Evolutionary conservation across 2,888 invertebrate species (phyloP), one percentile per base, ranked within the genome.

Genomic region (Eupithecia tripunctaria): DNA sequence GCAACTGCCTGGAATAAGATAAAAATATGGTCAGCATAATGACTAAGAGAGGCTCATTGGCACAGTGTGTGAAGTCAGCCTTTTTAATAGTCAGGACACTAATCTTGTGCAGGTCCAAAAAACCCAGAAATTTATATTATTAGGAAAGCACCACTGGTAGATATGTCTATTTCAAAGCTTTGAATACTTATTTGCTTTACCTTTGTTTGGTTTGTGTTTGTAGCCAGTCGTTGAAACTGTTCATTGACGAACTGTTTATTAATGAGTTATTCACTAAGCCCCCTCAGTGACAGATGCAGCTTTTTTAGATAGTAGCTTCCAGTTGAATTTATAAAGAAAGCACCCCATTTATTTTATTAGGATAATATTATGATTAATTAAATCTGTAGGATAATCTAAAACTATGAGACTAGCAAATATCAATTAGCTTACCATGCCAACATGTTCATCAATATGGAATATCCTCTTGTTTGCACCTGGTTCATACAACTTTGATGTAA

Each of bases 401-500:
- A 51, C 21, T 10, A 51, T 51, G n/a, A 51, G 21, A 56, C 0
- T 1, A 12, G 38, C 25, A 32, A 41, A 63, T n/a, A 41, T 29
- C 41, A 41, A 65, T 63, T 21, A 29, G 86, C 92, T 91, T 91
- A 97, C 98, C 97, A 99, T 97, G 82, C 99, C 99, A 88, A 99
- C 97, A 91, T 99, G 98, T 85, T 96, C 96, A 90, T 99, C 99
- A 81, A 99, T 96, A 82, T 98, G 98, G 86, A 98, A 99, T 84
- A 99, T 97, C 83, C 99, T 96, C 85, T 97, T 97, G 86, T 98
- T 99, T 12, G 99, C 97, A 81, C 98, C 97, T 36, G 96, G 95
- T 92, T 99, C 99, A 86, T 99, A 99, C 32, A 99, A 92, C 87
- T 98, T 98, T 5, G 99, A 99, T 27, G 98, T 97, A 0, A 99